Evolutionary conservation across 1,140 invertebrate genomes (phyloP).

Genomic region (Apis laboriosa): DNA sequence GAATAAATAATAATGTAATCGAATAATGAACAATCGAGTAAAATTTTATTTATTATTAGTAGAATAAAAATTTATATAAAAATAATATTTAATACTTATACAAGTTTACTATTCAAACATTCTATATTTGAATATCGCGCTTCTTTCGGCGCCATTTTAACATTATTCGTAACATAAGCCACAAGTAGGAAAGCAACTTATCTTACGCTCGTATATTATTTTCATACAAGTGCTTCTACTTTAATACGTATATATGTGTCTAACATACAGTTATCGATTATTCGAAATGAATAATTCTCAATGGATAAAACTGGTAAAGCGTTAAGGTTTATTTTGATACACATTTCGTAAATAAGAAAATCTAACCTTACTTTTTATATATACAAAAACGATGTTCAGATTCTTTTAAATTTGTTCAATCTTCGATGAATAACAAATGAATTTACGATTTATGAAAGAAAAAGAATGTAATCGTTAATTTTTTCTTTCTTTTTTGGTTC

Average conservation of each 20-base stretch:
- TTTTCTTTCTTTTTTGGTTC: not conserved
- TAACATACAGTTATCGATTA: not conserved
- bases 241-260: not conserved
- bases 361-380: constrained; percentile 4
- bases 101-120: not conserved
- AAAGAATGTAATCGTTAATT: not conserved
- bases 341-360: not conserved
- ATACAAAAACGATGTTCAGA: not conserved
- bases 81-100: too few relatives aligned
- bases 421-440: too few relatives aligned
- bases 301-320: constrained; percentile 15
- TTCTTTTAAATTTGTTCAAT: not conserved
- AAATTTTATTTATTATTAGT: too few relatives aligned
- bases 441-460: not conserved
- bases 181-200: not conserved
- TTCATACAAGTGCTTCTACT: not conserved
- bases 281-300: not conserved
- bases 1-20: too few relatives aligned
- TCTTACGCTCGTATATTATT: too few relatives aligned
- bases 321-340: not conserved
- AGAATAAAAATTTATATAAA: too few relatives aligned
- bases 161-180: not conserved
- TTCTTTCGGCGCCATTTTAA: constrained; percentile 11
- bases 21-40: too few relatives aligned
- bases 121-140: constrained; percentile 16